Conservation (phyloP, 2,113 vertebrate species). For the Picathartes gymnocephalus region DNA sequence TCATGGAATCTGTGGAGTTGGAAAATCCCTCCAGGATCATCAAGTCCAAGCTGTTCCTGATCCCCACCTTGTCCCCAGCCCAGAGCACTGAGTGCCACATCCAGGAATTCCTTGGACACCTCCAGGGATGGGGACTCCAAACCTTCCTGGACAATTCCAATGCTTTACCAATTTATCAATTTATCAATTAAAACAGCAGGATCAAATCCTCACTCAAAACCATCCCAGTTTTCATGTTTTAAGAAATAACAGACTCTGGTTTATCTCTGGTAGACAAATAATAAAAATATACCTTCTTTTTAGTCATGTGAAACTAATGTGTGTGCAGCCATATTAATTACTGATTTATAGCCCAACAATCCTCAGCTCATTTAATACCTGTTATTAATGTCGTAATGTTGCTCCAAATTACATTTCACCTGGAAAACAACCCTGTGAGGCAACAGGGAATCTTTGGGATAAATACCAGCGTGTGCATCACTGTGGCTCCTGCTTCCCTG, state of each 20-base stretch:
- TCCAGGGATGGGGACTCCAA: not conserved
- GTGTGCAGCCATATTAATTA: not conserved
- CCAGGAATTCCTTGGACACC: not conserved
- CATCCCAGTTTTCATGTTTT: not conserved
- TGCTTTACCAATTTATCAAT: not conserved
- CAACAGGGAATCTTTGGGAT: not conserved
- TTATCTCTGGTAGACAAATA: not conserved
- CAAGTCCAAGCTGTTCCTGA: fast-evolving
- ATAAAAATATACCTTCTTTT: not conserved
- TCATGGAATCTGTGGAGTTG: not conserved
- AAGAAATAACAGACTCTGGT: not conserved
- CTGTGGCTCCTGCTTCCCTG: not conserved
- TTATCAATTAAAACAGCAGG: not conserved
- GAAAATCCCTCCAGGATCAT: not conserved
- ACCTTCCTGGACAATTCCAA: not conserved
- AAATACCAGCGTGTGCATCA: not conserved
- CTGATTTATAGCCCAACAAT: not conserved
- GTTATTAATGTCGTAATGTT: not conserved
- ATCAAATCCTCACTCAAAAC: slow-evolving; percentile 16
- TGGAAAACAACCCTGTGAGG: slow-evolving; percentile 33
- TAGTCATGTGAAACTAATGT: not conserved
- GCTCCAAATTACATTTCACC: slow-evolving; percentile 58
- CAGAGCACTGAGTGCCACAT: not conserved
- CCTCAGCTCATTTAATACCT: not conserved
- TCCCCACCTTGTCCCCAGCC: not conserved